Evolutionary conservation across 2,888 invertebrate species (phyloP).

Genomic region (Xestobium rufovillosum): DNA sequence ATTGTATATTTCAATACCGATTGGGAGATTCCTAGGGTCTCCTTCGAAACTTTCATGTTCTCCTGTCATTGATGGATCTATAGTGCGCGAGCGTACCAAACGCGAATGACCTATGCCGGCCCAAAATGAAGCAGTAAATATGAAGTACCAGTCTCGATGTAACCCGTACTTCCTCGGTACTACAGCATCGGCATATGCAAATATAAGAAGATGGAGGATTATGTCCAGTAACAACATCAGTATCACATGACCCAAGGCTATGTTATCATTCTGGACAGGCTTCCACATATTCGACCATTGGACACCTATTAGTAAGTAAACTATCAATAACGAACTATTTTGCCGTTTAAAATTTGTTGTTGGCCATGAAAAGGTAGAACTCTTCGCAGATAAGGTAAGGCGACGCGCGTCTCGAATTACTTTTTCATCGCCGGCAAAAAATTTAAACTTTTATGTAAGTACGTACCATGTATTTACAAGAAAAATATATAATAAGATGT

Average conservation of each 20-base stretch:
- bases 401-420: no score
- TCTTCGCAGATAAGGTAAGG: no score
- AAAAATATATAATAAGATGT: no score
- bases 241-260: constrained; percentile 61
- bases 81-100: constrained; percentile 38
- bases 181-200: constrained; percentile 81
- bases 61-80: constrained; percentile 4
- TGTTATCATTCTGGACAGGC: constrained; percentile 58
- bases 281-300: constrained; percentile 58
- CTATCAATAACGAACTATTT: constrained; percentile 3
- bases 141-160: constrained; percentile 75
- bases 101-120: constrained; percentile 31
- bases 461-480: no score
- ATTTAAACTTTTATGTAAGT: no score
- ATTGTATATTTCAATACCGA: constrained; percentile 49
- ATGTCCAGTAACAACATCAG: constrained; percentile 65
- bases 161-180: constrained; percentile 82
- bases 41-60: constrained; percentile 43
- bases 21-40: constrained; percentile 44
- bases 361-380: no score
- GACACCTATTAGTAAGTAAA: constrained; percentile 42
- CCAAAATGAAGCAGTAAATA: constrained; percentile 56
- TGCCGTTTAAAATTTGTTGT: no score
- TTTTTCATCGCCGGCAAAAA: no score
- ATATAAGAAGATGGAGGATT: constrained; percentile 63